Base-by-base conservation (phyloP, 2,113 vertebrate species). In the Pyrgilauda ruficollis region DNA sequence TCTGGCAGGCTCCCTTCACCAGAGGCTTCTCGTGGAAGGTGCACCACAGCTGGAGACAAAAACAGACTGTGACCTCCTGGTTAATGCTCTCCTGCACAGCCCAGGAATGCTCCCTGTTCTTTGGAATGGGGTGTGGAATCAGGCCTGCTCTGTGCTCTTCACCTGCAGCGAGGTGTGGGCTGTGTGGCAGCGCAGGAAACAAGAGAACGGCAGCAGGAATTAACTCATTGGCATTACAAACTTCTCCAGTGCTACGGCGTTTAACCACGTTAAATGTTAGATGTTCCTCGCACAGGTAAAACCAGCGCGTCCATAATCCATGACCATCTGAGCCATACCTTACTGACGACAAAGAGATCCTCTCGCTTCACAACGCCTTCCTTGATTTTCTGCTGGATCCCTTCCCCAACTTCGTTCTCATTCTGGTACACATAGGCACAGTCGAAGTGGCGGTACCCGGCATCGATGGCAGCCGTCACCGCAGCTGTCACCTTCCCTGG, bases 271-370 rank as follows among this genome's bases (percentile, higher is more conserved):
- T 7, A 63, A 39, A 19, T 1, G n/a, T 11, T 6, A 37, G 11
- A 14, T 9, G 11, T 24, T 58, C 35, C 39, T 50, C 37, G 7
- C 20, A 10, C 4, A 20, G 44, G 7, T 33, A n/a, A 70, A 63
- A 31, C 13, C 22, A 11, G 11, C 7, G 21, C 4, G 8, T 4
- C n/a, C 46, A 24, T 5, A 27, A 61, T 3, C 11, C 33, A 7
- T 5, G 23, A 6, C 23, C 14, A 11, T 10, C 28, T 7, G 24
- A 61, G 10, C 28, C 55, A 13, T 82, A 98, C 99, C 98, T 99
- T 99, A 90, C 98, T 99, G 96, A 99, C 98, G 0, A 99, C 61
- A 49, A 99, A 99, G 18, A 99, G 97, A 3, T 99, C 98, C 31
- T 99, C 98, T 44, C 98, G 96, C 58, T 98, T 99, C 62, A 98